Evolutionary conservation across 2,797 vertebrate genomes (phyloP).

Genomic region (Protosalanx chinensis): DNA sequence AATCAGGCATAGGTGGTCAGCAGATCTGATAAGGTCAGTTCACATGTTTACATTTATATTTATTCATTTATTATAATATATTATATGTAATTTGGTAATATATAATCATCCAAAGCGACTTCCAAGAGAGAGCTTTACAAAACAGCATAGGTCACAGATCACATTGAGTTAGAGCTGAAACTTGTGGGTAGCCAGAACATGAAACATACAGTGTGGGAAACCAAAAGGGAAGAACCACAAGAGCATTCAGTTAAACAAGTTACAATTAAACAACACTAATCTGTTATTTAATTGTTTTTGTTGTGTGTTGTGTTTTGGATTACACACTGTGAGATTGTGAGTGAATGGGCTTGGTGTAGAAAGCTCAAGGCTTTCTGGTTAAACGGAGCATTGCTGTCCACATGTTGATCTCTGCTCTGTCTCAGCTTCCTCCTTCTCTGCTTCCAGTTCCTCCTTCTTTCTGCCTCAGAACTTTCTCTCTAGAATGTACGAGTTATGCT

Average conservation of each 20-base stretch:
- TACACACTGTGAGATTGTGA: neutral
- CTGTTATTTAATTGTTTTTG: neutral
- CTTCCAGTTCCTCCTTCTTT: neutral
- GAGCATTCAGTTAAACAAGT: too few relatives aligned
- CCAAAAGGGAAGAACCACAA: too few relatives aligned
- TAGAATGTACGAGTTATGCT: neutral
- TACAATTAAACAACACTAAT: too few relatives aligned
- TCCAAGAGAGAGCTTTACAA: too few relatives aligned
- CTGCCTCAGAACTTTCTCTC: neutral
- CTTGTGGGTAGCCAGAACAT: too few relatives aligned
- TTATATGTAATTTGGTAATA: too few relatives aligned
- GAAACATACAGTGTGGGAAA: too few relatives aligned
- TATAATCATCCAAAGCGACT: too few relatives aligned
- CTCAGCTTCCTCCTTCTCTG: neutral
- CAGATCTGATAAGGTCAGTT: neutral
- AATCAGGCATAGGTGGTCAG: neutral
- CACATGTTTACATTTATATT: neutral
- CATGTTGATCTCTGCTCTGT: neutral
- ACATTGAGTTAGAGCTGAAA: too few relatives aligned
- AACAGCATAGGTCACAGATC: too few relatives aligned
- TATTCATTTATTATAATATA: too few relatives aligned
- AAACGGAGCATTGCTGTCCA: neutral
- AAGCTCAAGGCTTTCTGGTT: neutral
- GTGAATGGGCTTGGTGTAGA: neutral
- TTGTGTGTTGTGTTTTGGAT: neutral